phyloP scores from a whole-genome alignment of 2,113 vertebrate species.

The Vombatus ursinus region DNA sequence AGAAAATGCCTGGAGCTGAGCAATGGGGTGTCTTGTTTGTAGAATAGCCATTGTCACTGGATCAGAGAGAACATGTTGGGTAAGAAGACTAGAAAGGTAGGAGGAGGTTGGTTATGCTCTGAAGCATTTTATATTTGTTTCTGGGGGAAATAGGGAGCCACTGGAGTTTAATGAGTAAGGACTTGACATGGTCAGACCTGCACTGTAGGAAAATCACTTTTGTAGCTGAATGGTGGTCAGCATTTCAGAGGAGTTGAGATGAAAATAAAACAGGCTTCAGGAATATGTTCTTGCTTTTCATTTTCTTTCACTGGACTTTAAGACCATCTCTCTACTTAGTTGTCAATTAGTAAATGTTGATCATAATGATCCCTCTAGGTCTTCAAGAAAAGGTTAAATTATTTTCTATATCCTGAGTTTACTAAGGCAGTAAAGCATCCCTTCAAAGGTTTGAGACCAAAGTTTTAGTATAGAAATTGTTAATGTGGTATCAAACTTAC shows the following conservation, averaged over 20 bases:
- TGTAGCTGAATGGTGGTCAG: neutral
- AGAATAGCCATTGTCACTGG: neutral
- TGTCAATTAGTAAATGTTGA: neutral
- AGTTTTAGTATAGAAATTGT: neutral
- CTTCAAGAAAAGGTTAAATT: neutral
- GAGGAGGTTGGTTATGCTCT: neutral
- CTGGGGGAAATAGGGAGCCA: neutral
- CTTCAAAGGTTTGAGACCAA: neutral
- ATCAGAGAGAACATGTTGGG: neutral
- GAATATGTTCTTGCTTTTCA: neutral
- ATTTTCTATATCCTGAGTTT: neutral
- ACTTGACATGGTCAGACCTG: neutral
- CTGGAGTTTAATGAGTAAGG: neutral
- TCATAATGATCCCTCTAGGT: neutral
- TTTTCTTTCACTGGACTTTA: neutral
- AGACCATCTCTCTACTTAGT: neutral
- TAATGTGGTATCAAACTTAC: neutral
- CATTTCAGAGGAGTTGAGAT: neutral
- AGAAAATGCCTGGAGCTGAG: neutral
- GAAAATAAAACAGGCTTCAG: neutral
- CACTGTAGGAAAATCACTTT: neutral
- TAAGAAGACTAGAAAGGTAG: neutral
- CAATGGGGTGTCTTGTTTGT: neutral
- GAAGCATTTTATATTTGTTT: neutral
- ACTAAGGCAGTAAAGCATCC: neutral